Conservation (phyloP, 2,113 vertebrate species). For the Nanger granti region DNA sequence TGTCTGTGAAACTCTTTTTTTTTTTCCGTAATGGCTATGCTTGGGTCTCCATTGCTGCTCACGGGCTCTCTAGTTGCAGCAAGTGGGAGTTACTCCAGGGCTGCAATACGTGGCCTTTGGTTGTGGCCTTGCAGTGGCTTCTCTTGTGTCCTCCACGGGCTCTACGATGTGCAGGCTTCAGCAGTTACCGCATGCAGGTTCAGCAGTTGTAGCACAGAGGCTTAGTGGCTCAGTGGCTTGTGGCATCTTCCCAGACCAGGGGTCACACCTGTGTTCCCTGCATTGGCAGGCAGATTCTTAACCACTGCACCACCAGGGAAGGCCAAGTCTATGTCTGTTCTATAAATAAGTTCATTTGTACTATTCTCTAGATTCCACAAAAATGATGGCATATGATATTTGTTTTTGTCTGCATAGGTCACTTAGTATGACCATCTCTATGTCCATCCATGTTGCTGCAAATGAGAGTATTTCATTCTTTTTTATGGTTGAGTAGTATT, state of each 20-base stretch:
- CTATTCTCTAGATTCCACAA: background rate
- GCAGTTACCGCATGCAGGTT: background rate
- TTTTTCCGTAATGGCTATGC: background rate
- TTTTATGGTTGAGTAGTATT: background rate
- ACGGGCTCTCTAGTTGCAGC: background rate
- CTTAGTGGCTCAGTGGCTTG: background rate
- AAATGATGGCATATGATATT: background rate
- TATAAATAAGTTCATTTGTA: background rate
- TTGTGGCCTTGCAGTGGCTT: background rate
- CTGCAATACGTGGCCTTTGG: background rate
- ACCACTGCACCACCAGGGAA: background rate
- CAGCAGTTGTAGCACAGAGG: background rate
- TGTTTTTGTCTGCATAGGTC: background rate
- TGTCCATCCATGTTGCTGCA: background rate
- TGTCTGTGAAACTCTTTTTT: background rate
- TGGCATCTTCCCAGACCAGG: background rate
- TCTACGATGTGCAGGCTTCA: background rate
- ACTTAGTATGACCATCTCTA: background rate
- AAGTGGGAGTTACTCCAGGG: background rate
- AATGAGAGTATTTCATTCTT: background rate
- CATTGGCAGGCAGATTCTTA: background rate
- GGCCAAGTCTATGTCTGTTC: background rate
- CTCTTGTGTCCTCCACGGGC: background rate
- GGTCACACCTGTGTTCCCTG: background rate
- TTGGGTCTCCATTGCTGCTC: background rate